Base-by-base conservation (phyloP, 2,888 invertebrate genomes). In the Acrobasis suavella region DNA sequence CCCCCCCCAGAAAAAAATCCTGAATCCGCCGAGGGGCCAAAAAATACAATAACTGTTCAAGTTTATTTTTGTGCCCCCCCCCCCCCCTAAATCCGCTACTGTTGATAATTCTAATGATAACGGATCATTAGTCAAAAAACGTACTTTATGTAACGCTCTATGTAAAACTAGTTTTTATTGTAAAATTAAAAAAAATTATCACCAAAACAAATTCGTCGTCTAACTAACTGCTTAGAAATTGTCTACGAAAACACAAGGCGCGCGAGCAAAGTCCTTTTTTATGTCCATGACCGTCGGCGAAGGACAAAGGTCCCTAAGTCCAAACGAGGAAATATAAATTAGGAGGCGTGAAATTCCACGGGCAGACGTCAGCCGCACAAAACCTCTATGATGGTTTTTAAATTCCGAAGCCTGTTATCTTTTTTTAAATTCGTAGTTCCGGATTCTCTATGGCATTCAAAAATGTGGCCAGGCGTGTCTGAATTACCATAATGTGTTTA, bases 271-370 rank as follows among this genome's bases (percentile, higher is more conserved):
- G 50, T 50, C 50, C 59, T 50, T 50, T 60, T 50, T 60, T 56
- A 56, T 60, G 50, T 60, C 17, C 38, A 62, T 16, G 46, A 15
- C 15, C 52, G 54, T 62, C 62, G 62, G 62, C 55, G 17, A 49
- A 55, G 54, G 39, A 55, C 55, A 73, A 72, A 71, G 67, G 64
- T 64, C 50, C 69, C 73, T 72, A 69, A 72, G 70, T 62, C 63
- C 67, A 67, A 75, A 78, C 72, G 75, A 86, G 87, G 88, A 87
- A 86, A 82, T 84, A 87, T 85, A 87, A 87, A 88, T 89, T 88
- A 87, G 74, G 72, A 74, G 76, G 85, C 83, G 89, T 89, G 86
- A 89, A 89, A 89, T 89, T 87, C 85, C 85, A 71, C 80, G 69
- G 66, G 69, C 74, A 67, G 76, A 78, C 75, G 79, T 81, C 83